Evolutionary conservation across 2,797 vertebrate genomes (phyloP), one percentile per base, ranked within the genome.

Genomic region (Neosilurus hyrtlii): DNA sequence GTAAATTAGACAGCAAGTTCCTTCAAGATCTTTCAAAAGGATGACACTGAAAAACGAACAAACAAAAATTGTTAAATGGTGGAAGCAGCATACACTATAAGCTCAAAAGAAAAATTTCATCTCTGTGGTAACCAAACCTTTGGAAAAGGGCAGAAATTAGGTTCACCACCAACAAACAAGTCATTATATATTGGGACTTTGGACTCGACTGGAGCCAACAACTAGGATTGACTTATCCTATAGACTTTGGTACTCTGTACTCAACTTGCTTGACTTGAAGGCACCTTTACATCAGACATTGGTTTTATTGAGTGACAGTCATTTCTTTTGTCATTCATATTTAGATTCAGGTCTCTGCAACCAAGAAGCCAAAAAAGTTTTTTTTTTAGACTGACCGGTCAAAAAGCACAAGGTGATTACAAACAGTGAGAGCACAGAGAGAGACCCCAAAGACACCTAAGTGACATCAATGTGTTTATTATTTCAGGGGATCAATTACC

Each of bases 401-500:
- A 43, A 43, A 18, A 68, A 52, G 9, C 9, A 1, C 49, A 52
- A 51, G 3, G 9, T 22, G 20, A 15, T 68, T 68, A 20, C 22
- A 70, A 7, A 49, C 20, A 70, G 26, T 1, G 35, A 26, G 18
- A 68, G 11, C 9, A 68, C 9, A 22, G n/a, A 15, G 8, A 10
- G 54, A 54, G 65, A 35, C 30, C 65, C 30, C 30, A 18, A 8
- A 37, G 15, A 57, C 9, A 30, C 9, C 20, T 51, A 72, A 22
- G 43, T 43, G 8, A 5, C 43, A 43, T 43, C 43, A 22, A 54
- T 67, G 2, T 66, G 35, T 56, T 12, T 65, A 12, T 75, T 88
- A 52, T 51, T 86, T 11, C 87, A 98, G 97, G 97, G 97, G 0
- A 93, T 98, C 77, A 93, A 90, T 83, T 97, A 95, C 83, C 90